Conservation (phyloP, 2,797 vertebrate genomes). For the Psittacula echo region DNA sequence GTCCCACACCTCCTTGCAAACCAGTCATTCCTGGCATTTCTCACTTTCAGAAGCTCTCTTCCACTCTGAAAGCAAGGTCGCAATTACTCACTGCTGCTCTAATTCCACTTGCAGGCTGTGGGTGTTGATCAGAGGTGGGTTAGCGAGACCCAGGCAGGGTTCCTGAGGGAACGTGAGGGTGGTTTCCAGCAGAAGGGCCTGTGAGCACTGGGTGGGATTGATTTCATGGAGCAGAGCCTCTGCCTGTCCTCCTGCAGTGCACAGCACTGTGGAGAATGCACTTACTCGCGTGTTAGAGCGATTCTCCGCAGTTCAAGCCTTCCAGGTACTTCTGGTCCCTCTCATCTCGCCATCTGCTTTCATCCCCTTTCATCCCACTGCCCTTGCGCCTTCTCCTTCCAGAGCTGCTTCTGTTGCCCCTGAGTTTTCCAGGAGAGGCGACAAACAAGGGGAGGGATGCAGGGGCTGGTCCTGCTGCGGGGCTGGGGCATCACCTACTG, state of each 20-base stretch:
- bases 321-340: not conserved
- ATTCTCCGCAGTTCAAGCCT: not conserved
- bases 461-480: not conserved
- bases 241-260: not conserved
- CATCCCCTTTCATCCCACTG: not conserved
- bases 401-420: not conserved
- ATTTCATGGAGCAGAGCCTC: not conserved
- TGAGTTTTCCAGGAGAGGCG: not conserved
- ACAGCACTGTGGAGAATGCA: not conserved
- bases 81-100: not conserved
- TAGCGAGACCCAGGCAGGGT: not conserved
- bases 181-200: not conserved
- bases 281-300: fast-evolving
- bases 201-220: not conserved
- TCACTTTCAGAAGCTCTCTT: not conserved
- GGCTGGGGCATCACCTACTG: not conserved
- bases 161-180: fast-evolving
- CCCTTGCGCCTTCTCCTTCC: fast-evolving
- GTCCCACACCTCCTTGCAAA: not conserved
- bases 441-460: not conserved
- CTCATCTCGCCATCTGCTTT: not conserved
- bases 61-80: not conserved
- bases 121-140: not conserved
- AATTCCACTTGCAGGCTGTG: not conserved
- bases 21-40: not conserved